Percentiles rank a stretch among this genome's conserved stretches.
phyloP scores from a whole-genome alignment of 2,888 invertebrate species.

The Zygothrica quintamaculata region DNA sequence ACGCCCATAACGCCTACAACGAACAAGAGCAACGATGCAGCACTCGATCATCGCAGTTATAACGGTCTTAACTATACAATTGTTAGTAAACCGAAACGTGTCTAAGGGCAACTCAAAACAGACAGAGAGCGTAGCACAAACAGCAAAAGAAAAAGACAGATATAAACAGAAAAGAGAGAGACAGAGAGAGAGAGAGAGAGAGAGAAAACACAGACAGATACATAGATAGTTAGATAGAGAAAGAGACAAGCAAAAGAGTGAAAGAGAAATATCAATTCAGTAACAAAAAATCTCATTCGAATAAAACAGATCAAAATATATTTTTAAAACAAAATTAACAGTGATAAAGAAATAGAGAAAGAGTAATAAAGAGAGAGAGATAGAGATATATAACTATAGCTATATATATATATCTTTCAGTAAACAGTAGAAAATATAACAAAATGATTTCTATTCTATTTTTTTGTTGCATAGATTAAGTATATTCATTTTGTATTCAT shows the following conservation, averaged over 20 bases:
- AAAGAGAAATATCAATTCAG: conserved; percentile 1
- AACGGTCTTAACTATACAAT: conserved; percentile 93
- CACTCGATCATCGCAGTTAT: conserved; percentile 88
- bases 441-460: background rate
- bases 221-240: conserved; percentile 40
- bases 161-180: conserved; percentile 19
- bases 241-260: conserved; percentile 9
- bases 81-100: conserved; percentile 93
- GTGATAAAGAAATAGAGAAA: background rate
- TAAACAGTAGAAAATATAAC: conserved; percentile 22
- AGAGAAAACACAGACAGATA: conserved; percentile 52
- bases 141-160: conserved; percentile 35
- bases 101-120: conserved; percentile 84
- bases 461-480: conserved; percentile 3
- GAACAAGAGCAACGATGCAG: conserved; percentile 74
- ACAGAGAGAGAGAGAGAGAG: conserved; percentile 29
- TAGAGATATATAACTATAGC: too few relatives aligned
- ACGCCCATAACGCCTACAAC: conserved; percentile 60
- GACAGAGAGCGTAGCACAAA: conserved; percentile 32
- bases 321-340: background rate
- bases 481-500: conserved; percentile 6
- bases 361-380: conserved; percentile 1
- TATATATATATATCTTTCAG: too few relatives aligned
- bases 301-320: background rate
- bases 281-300: conserved; percentile 20